A percentile compares a stretch with the other conserved stretches of the same genome.
phyloP scores from a whole-genome alignment of 2,797 vertebrate genomes.

The Cryptoprocta ferox region DNA sequence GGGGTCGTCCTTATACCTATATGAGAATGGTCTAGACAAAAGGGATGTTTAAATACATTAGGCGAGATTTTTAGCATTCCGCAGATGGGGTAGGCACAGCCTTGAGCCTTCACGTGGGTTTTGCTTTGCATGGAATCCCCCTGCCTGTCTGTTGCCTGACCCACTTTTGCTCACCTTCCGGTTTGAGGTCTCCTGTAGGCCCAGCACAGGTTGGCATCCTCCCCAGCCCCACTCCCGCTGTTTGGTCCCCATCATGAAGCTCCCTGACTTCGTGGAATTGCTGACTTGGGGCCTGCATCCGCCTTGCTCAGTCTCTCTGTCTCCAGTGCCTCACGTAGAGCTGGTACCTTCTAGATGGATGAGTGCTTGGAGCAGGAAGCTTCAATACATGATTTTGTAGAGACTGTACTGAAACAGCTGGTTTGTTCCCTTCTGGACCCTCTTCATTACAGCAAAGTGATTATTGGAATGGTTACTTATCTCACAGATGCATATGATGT shows the following conservation, averaged over 20 bases:
- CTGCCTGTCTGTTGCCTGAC: neutral
- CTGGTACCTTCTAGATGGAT: rapidly evolving
- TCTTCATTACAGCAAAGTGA: neutral
- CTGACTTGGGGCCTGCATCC: neutral
- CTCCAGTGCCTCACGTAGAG: neutral
- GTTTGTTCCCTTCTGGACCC: neutral
- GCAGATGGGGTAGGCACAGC: neutral
- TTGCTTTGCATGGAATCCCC: neutral
- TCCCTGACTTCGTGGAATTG: neutral
- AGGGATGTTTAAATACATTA: neutral
- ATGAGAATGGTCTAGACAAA: neutral
- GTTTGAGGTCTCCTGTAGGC: neutral
- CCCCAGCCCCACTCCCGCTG: rapidly evolving
- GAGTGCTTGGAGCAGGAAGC: neutral
- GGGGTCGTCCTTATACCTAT: neutral
- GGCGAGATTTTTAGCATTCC: neutral
- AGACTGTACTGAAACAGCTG: neutral
- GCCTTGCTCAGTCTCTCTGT: neutral
- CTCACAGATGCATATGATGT: neutral
- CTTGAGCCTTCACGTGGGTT: neutral
- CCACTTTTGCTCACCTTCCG: neutral
- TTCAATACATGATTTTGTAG: neutral
- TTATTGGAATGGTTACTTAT: neutral
- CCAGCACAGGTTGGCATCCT: neutral
- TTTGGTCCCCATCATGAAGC: neutral